Base-by-base conservation (phyloP, 2,113 vertebrate species). In the Callaeas wilsoni region DNA sequence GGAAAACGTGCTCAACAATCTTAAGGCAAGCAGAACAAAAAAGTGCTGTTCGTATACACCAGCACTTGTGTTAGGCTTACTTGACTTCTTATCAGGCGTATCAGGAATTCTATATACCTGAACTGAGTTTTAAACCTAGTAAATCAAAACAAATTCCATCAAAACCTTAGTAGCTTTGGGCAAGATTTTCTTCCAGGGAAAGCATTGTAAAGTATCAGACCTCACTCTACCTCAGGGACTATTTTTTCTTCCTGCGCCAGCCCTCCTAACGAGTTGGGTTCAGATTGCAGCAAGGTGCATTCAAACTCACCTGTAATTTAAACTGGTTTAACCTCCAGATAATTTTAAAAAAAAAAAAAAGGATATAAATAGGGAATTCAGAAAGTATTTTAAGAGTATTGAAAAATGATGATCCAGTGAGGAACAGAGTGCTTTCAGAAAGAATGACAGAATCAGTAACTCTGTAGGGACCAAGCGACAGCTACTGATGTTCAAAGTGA, bases 91-190 rank as follows among this genome's bases (percentile, higher is more conserved):
- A 91, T 77, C 39, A 57, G 56, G 18, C 2, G 1, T 52, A 64
- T 84, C 59, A 85, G 62, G 84, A 92, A 90, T 77, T 95, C 60
- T 70, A 26, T 56, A 64, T 25, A 56, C 33, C 29, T 86, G 91
- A 93, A 93, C 35, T 81, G 94, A 88, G 83, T 91, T 92, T 93
- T 89, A 95, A 88, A 95, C 35, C 30, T 69, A 59, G 74, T 65
- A 80, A 87, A 83, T 81, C 83, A 59, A 67, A 84, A 17, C 39
- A 86, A 91, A 90, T 70, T 65, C 39, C 37, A 71, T 55, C 9
- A 70, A 68, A 92, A 53, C 30, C 33, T 62, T 47, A 88, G 65
- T 79, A 93, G 64, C 44, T 39, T 23, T 76, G 32, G 19, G 39
- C 84, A 81, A 59, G 5, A 35, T 44, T 85, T 81, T 78, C 37